Percentiles rank a stretch among this genome's conserved stretches.
These are phyloP conservation scores for Camponotus fellah DNA, from an alignment of 2,888 invertebrate genomes.

Conservation along the genomic window DNA sequence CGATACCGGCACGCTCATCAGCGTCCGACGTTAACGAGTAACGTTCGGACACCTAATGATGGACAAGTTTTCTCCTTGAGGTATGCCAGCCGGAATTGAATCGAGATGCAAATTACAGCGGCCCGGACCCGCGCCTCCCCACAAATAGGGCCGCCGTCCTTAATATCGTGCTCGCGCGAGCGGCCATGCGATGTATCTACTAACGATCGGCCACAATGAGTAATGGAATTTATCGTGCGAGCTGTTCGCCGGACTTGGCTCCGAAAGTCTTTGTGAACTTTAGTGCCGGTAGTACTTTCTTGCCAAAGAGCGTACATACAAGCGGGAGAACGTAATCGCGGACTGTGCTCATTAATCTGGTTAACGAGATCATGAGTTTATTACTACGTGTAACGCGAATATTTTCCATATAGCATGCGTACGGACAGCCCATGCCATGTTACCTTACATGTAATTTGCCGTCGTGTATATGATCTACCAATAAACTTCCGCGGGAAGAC, in stretches of 20 bases:
- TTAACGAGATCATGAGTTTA: slow-evolving; percentile 54
- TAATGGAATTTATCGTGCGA: slow-evolving; percentile 61
- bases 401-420: neutral
- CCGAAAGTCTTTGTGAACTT: slow-evolving; percentile 52
- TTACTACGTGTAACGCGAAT: slow-evolving; percentile 36
- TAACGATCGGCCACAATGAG: slow-evolving; percentile 68
- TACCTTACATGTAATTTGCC: slow-evolving; percentile 32
- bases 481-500: slow-evolving; percentile 29
- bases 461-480: slow-evolving; percentile 9
- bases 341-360: slow-evolving; percentile 41
- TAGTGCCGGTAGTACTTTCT: slow-evolving; percentile 13
- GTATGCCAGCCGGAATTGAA: slow-evolving; percentile 69
- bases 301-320: neutral
- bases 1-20: slow-evolving; percentile 60
- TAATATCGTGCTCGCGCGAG: slow-evolving; percentile 45
- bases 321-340: slow-evolving; percentile 23
- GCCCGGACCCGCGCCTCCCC: slow-evolving; percentile 35
- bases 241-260: slow-evolving; percentile 27
- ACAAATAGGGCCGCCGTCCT: slow-evolving; percentile 48
- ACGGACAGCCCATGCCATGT: slow-evolving; percentile 4
- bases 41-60: slow-evolving; percentile 63
- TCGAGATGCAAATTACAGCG: slow-evolving; percentile 74
- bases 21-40: slow-evolving; percentile 61
- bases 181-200: slow-evolving; percentile 44
- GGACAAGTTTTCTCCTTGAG: slow-evolving; percentile 63